These are phyloP conservation scores for Pipra filicauda DNA, from an alignment of 2,113 vertebrate species.

Conservation along the genomic window DNA sequence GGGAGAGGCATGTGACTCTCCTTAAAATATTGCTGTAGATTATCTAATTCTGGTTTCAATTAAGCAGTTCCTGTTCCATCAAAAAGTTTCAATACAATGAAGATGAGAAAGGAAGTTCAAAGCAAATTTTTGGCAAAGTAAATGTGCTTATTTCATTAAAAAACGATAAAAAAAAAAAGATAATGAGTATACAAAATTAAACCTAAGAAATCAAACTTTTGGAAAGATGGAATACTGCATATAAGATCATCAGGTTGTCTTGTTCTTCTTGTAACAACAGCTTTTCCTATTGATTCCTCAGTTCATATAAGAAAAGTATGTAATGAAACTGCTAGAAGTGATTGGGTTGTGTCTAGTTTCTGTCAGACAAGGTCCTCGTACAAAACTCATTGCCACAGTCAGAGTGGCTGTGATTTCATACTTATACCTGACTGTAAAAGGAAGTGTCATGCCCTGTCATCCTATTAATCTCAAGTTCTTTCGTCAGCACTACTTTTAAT, in stretches of 20 bases:
- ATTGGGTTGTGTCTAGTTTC: neutral
- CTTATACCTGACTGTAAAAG: neutral
- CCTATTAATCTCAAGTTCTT: conserved; percentile 2
- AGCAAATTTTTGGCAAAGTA: neutral
- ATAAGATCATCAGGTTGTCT: neutral
- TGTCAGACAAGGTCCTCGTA: neutral
- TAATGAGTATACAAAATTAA: neutral
- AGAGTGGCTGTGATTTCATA: conserved; percentile 3
- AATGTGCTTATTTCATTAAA: neutral
- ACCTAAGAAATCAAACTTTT: neutral
- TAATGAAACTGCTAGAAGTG: neutral
- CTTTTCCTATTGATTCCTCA: neutral
- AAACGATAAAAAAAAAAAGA: neutral
- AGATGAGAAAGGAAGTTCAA: neutral
- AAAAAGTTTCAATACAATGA: neutral
- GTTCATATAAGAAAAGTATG: neutral
- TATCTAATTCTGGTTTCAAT: neutral
- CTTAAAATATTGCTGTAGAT: neutral
- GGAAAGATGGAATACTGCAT: neutral
- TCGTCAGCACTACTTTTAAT: conserved; percentile 9
- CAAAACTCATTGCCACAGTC: neutral
- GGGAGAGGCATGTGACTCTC: neutral
- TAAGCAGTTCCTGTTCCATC: neutral
- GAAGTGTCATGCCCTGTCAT: conserved; percentile 35
- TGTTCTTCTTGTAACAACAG: neutral